Evolutionary conservation across 2,797 vertebrate genomes (phyloP).

Genomic region (Valencia hispanica): DNA sequence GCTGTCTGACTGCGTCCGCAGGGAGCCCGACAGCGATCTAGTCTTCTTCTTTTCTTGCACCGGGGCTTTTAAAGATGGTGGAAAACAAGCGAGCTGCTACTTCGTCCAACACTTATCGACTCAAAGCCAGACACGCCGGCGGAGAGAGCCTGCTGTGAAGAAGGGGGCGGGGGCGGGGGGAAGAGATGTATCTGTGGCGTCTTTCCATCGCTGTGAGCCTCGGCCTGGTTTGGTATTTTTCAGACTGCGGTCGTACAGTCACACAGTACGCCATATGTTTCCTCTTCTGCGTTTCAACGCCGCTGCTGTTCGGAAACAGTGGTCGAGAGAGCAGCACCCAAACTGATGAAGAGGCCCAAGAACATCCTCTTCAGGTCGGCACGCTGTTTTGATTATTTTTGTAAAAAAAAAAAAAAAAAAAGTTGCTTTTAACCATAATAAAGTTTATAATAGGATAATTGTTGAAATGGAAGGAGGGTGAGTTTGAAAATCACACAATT

Average conservation of each 20-base stretch:
- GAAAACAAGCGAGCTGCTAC: background rate
- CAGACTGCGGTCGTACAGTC: conserved; percentile 62
- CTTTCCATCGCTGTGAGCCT: conserved; percentile 59
- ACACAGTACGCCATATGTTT: conserved; percentile 56
- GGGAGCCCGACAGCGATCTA: background rate
- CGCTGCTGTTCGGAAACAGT: conserved; percentile 15
- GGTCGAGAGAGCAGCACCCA: conserved; percentile 75
- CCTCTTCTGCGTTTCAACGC: conserved; percentile 53
- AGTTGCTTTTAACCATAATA: background rate
- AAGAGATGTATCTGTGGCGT: conserved; percentile 70
- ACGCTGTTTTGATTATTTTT: background rate
- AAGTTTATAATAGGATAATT: background rate
- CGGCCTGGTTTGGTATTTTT: conserved; percentile 72
- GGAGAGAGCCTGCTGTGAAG: background rate
- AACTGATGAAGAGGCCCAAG: conserved; percentile 61
- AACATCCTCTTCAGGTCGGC: conserved; percentile 54
- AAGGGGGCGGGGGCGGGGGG: too few species aligned
- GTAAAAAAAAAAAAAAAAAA: too few species aligned
- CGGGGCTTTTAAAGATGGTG: conserved; percentile 45
- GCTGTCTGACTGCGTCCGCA: background rate
- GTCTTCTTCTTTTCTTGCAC: too few species aligned
- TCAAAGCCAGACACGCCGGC: conserved; percentile 3
- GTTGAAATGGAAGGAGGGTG: background rate
- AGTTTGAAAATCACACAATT: background rate
- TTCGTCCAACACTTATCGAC: background rate